These are phyloP conservation scores for Drosophila buzzatii DNA, from an alignment of 2,888 invertebrate species.

Conservation along the genomic window DNA sequence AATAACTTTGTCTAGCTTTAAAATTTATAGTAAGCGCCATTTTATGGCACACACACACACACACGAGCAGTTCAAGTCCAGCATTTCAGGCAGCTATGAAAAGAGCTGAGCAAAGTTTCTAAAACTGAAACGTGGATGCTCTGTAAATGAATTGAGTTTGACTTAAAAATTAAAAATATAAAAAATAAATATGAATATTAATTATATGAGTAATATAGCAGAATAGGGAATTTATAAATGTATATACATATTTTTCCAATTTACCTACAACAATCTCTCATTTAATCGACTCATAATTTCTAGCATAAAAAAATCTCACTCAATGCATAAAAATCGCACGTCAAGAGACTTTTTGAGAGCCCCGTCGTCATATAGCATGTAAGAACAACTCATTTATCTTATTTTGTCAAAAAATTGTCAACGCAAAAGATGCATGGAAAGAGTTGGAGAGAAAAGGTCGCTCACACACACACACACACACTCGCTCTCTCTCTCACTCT, in stretches of 20 bases:
- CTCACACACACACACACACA: slow-evolving; percentile 19
- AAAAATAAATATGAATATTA: no score
- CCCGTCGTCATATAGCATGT: slow-evolving; percentile 12
- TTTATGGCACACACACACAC: slow-evolving; percentile 50
- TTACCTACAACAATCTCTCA: no score
- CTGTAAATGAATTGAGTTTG: background rate
- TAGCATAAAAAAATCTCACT: no score
- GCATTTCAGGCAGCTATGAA: background rate
- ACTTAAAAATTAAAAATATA: no score
- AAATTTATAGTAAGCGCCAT: slow-evolving; percentile 71
- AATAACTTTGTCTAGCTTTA: slow-evolving; percentile 66
- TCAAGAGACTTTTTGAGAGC: background rate
- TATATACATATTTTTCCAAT: no score
- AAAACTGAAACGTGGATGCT: background rate
- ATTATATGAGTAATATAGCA: no score
- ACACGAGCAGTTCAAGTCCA: background rate
- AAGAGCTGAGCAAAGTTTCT: background rate
- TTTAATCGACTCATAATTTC: no score
- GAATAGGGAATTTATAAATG: no score
- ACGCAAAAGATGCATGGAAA: slow-evolving; percentile 32
- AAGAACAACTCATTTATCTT: slow-evolving; percentile 81
- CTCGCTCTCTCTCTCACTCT: slow-evolving; percentile 37
- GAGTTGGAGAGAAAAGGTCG: slow-evolving; percentile 55
- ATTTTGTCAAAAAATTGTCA: slow-evolving; percentile 83
- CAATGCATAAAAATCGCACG: background rate